phyloP scores from a whole-genome alignment of 2,797 vertebrate species.

The Hirundo rustica region DNA sequence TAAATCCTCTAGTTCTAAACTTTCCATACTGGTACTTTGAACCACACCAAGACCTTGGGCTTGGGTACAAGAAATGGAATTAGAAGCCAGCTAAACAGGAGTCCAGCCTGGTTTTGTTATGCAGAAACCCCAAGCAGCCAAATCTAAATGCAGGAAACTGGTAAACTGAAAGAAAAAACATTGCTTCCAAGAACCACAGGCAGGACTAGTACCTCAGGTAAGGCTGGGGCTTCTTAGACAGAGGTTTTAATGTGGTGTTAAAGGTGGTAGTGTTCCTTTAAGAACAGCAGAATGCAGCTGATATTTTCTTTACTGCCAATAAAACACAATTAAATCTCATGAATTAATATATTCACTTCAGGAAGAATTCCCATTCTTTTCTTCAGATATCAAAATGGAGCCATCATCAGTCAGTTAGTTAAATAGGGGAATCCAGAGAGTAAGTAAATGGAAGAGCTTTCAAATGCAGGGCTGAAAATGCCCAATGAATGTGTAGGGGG shows the following conservation, averaged over 20 bases:
- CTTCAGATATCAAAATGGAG: slow-evolving; percentile 81
- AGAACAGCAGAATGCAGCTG: background rate
- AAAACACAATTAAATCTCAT: slow-evolving; percentile 24
- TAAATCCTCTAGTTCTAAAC: background rate
- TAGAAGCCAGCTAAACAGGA: background rate
- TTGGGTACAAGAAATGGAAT: background rate
- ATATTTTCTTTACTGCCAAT: slow-evolving; percentile 24
- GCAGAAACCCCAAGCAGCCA: background rate
- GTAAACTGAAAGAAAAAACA: background rate
- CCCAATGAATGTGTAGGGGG: slow-evolving; percentile 75
- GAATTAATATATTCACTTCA: slow-evolving; percentile 45
- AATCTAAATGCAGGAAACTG: background rate
- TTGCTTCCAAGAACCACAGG: background rate
- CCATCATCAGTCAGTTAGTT: slow-evolving; percentile 85
- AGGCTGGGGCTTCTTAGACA: background rate
- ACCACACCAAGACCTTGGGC: background rate
- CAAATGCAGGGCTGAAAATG: slow-evolving; percentile 79
- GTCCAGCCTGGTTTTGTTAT: background rate
- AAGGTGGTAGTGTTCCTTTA: background rate
- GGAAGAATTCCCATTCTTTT: slow-evolving; percentile 48
- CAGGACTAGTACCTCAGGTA: background rate
- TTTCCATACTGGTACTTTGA: background rate
- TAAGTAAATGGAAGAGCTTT: slow-evolving; percentile 84
- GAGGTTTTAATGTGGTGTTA: rapidly evolving
- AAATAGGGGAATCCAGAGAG: slow-evolving; percentile 77